Base-by-base conservation (phyloP, 2,888 invertebrate species). In the Eupithecia vulgata region DNA sequence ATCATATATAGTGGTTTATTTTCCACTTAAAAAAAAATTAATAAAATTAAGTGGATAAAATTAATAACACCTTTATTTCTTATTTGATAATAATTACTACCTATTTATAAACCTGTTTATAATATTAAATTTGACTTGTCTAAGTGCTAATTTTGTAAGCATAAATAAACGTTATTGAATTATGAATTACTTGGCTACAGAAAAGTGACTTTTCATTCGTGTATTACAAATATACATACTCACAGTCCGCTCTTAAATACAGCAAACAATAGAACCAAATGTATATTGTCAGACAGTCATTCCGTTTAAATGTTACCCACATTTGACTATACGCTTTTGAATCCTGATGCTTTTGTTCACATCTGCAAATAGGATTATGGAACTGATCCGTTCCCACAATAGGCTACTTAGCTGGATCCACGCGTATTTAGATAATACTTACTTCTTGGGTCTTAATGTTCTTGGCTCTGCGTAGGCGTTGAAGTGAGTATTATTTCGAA, bases 361-460 rank as follows among this genome's bases (percentile, higher is more conserved):
- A 78, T 79, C 72, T 67, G 71, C 70, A 72, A 73, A 73, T 72
- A 42, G 68, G 73, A 76, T 79, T 76, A 78, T 68, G 71, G 72
- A 71, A 70, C 72, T 69, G 57, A 77, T 79, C 73, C 69, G 70
- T 75, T 76, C 64, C 67, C 76, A 79, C 79, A 79, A 79, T 74
- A 70, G 76, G 68, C 59, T 76, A 67, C 76, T 76, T 74, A 74
- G 73, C 74, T 71, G 66, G 37, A 64, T 74, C 70, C n/a, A 61
- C 70, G 74, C 48, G 70, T 68, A 70, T 77, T 78, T 65, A 52
- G 61, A 64, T 67, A 68, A 66, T 72, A 74, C 72, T 72, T 40
- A 65, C 57, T 68, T 68, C 68, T 72, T 76, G 57, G 30, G 62
- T 72, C 37, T 48, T 72, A 70, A 59, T 42, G 17, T 21, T 69